phyloP scores from a whole-genome alignment of 2,113 vertebrate species.

The Muntiacus reevesi region DNA sequence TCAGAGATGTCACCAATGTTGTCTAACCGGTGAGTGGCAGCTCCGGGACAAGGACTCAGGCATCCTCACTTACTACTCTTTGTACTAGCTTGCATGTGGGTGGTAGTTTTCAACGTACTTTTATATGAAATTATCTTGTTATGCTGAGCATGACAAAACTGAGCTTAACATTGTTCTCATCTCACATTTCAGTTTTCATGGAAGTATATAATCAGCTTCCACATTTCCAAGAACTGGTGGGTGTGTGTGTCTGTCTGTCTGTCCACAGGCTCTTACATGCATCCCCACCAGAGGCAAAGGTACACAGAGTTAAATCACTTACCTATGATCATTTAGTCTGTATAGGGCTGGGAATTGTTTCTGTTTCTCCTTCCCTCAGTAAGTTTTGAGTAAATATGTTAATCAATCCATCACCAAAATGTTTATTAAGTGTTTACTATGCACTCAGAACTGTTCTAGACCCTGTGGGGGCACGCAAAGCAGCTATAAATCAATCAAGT shows the following conservation, averaged over 20 bases:
- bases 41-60: neutral
- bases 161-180: neutral
- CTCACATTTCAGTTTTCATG: neutral
- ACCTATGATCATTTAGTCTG: neutral
- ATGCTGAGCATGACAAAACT: neutral
- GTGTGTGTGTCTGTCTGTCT: neutral
- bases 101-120: neutral
- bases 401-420: neutral
- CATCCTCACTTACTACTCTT: neutral
- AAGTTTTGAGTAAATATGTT: neutral
- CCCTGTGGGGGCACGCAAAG: neutral
- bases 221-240: neutral
- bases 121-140: neutral
- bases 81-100: neutral
- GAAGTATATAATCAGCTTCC: neutral
- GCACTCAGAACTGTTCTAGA: conserved; percentile 18
- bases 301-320: neutral
- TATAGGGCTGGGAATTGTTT: neutral
- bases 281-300: neutral
- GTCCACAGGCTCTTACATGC: neutral
- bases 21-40: neutral
- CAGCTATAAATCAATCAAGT: neutral
- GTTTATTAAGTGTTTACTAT: conserved; percentile 47
- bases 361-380: neutral
- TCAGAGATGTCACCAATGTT: neutral